These are phyloP conservation scores for Sternarchorhynchus goeldii DNA, from an alignment of 2,797 vertebrate species.

Conservation along the genomic window DNA sequence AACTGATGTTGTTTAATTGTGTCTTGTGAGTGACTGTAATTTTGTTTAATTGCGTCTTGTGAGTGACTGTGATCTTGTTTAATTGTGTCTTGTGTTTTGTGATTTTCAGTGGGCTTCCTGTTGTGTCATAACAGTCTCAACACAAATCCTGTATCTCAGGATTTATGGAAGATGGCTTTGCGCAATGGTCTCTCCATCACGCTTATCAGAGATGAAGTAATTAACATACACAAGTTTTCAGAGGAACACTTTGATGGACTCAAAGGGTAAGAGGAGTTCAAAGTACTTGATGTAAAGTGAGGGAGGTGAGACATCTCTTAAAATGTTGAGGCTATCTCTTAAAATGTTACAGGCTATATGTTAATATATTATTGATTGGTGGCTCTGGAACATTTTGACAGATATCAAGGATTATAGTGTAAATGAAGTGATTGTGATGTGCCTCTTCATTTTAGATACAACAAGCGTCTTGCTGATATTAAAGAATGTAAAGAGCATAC, in stretches of 20 bases:
- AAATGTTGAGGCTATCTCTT: too few relatives aligned
- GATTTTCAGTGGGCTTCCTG: slow-evolving; percentile 86
- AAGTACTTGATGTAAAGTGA: too few relatives aligned
- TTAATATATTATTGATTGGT: too few relatives aligned
- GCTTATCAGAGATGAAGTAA: slow-evolving; percentile 83
- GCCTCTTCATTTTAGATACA: slow-evolving; percentile 73
- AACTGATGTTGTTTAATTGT: too few relatives aligned
- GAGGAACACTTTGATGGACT: slow-evolving; percentile 86
- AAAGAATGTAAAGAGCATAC: slow-evolving; percentile 87
- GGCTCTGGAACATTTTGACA: too few relatives aligned
- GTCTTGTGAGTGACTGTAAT: not conserved
- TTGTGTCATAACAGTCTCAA: slow-evolving; percentile 86
- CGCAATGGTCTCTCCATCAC: slow-evolving; percentile 82
- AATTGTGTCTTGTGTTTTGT: slow-evolving; percentile 10
- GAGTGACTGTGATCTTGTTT: too few relatives aligned
- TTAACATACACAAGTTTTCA: slow-evolving; percentile 86
- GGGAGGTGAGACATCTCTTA: too few relatives aligned
- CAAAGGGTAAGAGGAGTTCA: slow-evolving; percentile 79
- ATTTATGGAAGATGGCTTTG: slow-evolving; percentile 88
- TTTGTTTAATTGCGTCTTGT: too few relatives aligned
- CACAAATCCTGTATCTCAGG: slow-evolving; percentile 75
- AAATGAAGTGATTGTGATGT: not conserved
- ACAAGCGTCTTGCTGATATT: slow-evolving; percentile 85
- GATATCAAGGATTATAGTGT: too few relatives aligned
- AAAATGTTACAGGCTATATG: too few relatives aligned